Percentiles rank a stretch among this genome's conserved stretches.
Evolutionary conservation across 2,797 vertebrate genomes (phyloP).

Genomic region (Champsocephalus gunnari): DNA sequence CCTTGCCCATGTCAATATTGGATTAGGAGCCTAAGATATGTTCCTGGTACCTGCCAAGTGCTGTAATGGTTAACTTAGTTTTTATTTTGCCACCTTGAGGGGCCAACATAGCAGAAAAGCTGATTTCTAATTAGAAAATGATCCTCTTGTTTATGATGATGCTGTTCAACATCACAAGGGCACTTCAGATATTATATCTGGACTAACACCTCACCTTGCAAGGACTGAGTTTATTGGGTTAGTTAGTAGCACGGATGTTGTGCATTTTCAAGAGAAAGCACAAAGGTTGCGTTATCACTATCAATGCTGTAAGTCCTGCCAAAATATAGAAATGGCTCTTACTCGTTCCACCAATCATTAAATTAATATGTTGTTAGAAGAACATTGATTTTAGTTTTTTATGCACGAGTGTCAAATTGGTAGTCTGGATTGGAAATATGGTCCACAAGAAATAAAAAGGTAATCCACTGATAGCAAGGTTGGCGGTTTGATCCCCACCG

Average conservation of each 20-base stretch:
- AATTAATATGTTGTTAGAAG: neutral
- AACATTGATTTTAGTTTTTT: too few relatives aligned
- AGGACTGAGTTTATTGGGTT: neutral
- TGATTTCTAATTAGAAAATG: constrained; percentile 10
- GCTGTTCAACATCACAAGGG: neutral
- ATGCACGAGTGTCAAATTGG: neutral
- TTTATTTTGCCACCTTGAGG: neutral
- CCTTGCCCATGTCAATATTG: neutral
- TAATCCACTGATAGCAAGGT: neutral
- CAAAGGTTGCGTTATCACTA: neutral
- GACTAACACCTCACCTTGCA: constrained; percentile 13
- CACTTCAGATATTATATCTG: constrained; percentile 11
- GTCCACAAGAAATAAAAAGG: too few relatives aligned
- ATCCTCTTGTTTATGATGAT: constrained; percentile 14
- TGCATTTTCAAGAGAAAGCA: too few relatives aligned
- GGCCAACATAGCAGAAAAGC: neutral
- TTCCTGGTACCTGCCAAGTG: neutral
- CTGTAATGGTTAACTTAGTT: neutral
- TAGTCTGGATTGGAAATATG: too few relatives aligned
- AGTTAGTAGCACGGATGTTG: neutral
- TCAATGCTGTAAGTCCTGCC: constrained; percentile 9
- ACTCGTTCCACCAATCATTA: constrained; percentile 6
- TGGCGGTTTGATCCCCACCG: neutral
- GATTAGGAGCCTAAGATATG: neutral
- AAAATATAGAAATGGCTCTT: constrained; percentile 20